Evolutionary conservation across 2,888 invertebrate species (phyloP).

Genomic region (Bombyx huttoni): DNA sequence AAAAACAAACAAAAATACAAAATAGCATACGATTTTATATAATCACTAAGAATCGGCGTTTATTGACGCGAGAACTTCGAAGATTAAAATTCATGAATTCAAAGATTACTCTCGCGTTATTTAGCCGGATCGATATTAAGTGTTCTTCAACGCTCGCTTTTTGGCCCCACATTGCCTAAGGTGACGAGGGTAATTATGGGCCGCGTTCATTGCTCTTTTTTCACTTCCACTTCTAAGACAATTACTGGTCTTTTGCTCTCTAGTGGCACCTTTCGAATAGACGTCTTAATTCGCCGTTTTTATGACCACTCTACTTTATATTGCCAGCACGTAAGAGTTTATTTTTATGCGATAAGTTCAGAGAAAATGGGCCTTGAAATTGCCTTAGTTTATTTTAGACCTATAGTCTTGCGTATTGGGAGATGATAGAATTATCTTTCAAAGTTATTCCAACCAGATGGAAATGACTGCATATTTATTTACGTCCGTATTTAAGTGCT

Average conservation of each 20-base stretch:
- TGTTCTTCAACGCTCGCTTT: neutral
- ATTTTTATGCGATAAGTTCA: neutral
- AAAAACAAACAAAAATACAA: no score
- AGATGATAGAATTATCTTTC: no score
- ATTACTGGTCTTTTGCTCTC: conserved; percentile 10
- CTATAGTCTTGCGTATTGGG: no score
- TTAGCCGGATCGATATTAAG: no score
- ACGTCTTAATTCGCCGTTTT: conserved; percentile 5
- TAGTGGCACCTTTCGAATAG: conserved; percentile 1
- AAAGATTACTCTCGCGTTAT: no score
- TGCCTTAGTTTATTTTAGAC: neutral
- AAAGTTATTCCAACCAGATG: no score
- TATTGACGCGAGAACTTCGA: no score
- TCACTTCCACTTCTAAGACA: conserved; percentile 9
- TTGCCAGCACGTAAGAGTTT: neutral
- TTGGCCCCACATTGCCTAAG: neutral
- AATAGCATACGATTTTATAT: no score
- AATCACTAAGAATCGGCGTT: no score
- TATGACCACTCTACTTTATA: conserved; percentile 3
- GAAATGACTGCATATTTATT: no score
- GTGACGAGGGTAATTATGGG: conserved; percentile 4
- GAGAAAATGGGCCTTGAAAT: neutral
- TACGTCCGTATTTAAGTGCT: no score
- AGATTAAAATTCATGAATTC: no score
- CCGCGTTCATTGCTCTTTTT: conserved; percentile 6